phyloP scores from a whole-genome alignment of 2,888 invertebrate species.

The Scelioninae gen. 1 region DNA sequence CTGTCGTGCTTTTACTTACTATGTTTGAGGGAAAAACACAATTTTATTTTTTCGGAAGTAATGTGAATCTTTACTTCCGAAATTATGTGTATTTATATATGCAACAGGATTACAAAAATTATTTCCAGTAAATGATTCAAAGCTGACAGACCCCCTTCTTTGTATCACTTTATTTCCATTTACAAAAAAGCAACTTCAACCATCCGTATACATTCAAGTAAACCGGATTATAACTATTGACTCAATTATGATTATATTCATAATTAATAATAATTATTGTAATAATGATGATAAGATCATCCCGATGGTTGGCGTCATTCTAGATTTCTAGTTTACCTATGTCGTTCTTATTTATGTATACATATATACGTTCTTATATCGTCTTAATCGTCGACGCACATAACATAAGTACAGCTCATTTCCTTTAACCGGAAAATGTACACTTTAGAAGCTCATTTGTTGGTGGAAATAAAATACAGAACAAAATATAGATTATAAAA shows the following conservation, averaged over 20 bases:
- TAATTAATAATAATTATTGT: constrained; percentile 49
- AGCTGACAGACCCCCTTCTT: constrained; percentile 12
- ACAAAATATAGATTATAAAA: constrained; percentile 26
- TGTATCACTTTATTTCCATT: constrained; percentile 11
- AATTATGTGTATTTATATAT: too few relatives aligned
- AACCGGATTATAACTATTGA: constrained; percentile 42
- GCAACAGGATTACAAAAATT: too few relatives aligned
- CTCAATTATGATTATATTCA: constrained; percentile 49
- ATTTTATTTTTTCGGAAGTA: too few relatives aligned
- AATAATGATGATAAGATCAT: constrained; percentile 76
- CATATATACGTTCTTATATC: constrained; percentile 64
- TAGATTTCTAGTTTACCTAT: constrained; percentile 74
- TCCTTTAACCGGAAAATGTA: constrained; percentile 48
- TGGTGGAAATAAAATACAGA: constrained; percentile 30
- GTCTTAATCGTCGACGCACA: constrained; percentile 56
- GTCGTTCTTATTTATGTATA: constrained; percentile 60
- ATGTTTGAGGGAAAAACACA: too few relatives aligned
- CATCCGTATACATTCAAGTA: constrained; percentile 11
- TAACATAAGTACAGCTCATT: constrained; percentile 68
- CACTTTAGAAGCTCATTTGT: constrained; percentile 57
- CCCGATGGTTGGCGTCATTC: constrained; percentile 72
- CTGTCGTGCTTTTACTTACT: too few relatives aligned
- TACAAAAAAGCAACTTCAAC: constrained; percentile 35
- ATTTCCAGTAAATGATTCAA: constrained; percentile 8
- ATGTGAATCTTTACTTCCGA: too few relatives aligned